Conservation (phyloP, 2,113 vertebrate species). For the Myotis lucifugus region DNA sequence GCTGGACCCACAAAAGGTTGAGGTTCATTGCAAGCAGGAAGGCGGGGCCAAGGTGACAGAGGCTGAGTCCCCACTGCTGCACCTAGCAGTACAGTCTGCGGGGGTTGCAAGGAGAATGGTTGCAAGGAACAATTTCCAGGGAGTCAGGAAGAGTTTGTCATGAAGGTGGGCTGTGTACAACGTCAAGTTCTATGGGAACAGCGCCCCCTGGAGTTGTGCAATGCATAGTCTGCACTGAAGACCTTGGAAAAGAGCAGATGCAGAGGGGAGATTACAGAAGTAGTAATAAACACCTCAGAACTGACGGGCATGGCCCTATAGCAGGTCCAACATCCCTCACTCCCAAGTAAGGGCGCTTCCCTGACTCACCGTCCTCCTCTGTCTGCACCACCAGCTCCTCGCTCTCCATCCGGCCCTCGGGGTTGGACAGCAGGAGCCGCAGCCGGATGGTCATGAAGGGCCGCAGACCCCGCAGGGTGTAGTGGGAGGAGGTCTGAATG, state of each 20-base stretch:
- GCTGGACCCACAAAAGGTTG: not conserved
- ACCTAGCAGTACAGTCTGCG: not conserved
- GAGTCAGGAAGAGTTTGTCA: not conserved
- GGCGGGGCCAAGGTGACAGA: not conserved
- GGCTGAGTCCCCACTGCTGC: not conserved
- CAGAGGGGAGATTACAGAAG: not conserved
- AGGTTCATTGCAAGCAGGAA: not conserved
- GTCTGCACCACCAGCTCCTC: constrained; percentile 97
- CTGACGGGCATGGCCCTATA: fast-evolving
- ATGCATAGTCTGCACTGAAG: fast-evolving
- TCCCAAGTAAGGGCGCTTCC: not conserved
- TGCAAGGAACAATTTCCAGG: not conserved
- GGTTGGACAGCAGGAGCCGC: constrained; percentile 94
- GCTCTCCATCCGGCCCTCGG: constrained; percentile 95
- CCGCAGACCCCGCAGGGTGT: constrained; percentile 93
- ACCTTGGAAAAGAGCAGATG: not conserved
- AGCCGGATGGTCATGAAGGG: constrained; percentile 95
- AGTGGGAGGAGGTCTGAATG: constrained; percentile 96
- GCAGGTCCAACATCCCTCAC: not conserved
- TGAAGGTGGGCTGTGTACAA: not conserved
- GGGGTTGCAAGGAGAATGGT: fast-evolving
- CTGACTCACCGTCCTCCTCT: constrained; percentile 92
- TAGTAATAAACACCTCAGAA: not conserved
- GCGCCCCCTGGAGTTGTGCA: not conserved
- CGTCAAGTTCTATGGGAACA: not conserved